Base-by-base conservation (phyloP, 2,113 vertebrate genomes). In the Merops nubicus region DNA sequence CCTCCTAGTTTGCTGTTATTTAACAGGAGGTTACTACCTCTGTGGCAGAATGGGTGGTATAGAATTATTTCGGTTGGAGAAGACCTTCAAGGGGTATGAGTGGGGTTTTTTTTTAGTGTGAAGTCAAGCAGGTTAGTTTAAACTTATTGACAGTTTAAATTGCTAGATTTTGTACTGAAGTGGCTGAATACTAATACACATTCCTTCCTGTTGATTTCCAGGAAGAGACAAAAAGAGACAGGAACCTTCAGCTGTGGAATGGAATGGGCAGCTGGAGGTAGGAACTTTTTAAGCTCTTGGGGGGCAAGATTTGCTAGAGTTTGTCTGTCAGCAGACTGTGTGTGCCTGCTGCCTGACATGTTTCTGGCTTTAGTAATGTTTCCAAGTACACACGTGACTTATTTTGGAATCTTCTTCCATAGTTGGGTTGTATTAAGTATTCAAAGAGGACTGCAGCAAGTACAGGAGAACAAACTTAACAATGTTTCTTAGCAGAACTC, bases 231-330 rank as follows among this genome's bases (percentile, higher is more conserved):
- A 73, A 38, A 33, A 68, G 50, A 16, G 45, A 11, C 65, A 70
- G 69, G 54, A 92, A 13, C 45, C 42, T 77, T 92, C 69, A 80
- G 57, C 31, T 56, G 80, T 62, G 84, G 77, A 93, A 87, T 92
- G 93, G 93, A 93, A 94, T 94, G 93, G 40, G 74, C 88, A 93
- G 81, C 85, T 95, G 96, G 81, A 93, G 65, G 29, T 85, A 42
- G 64, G 89, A 89, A 82, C 92, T 85, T 93, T 87, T 91, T 47
- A 14, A 87, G 59, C 38, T 87, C 42, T 56, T 33, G 8, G 11
- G 28, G n/a, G 13, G 3, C 42, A 89, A 91, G 77, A 56, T 38
- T 89, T 87, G 79, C 40, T 79, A 18, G 57, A 43, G 59, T 96
- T 89, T 56, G 21, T 95, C 93, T 91, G 88, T 95, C 95, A 94